Percentiles rank a stretch among this genome's conserved stretches.
phyloP scores from a whole-genome alignment of 2,888 invertebrate genomes.

The Phengaris alcon region DNA sequence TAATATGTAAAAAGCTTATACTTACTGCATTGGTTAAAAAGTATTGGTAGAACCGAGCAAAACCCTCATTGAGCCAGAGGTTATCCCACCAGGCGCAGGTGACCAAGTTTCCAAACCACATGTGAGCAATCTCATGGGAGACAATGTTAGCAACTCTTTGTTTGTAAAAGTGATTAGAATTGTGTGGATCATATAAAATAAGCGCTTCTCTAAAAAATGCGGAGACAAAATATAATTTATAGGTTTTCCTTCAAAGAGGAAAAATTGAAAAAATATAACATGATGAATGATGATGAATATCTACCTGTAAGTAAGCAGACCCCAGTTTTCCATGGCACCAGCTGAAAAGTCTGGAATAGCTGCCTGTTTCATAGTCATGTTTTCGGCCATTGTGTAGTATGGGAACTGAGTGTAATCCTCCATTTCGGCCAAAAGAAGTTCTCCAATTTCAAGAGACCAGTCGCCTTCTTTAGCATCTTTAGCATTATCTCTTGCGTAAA shows the following conservation, averaged over 20 bases:
- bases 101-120: constrained; percentile 90
- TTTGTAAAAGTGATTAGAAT: constrained; percentile 77
- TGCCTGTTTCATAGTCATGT: constrained; percentile 82
- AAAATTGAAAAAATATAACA: constrained; percentile 7
- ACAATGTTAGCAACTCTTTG: constrained; percentile 83
- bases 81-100: constrained; percentile 88
- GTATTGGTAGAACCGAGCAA: constrained; percentile 86
- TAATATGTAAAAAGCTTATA: background rate
- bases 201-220: constrained; percentile 76
- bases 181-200: constrained; percentile 70
- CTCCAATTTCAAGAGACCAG: constrained; percentile 69
- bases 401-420: constrained; percentile 76
- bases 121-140: constrained; percentile 89
- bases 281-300: background rate
- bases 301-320: constrained; percentile 86
- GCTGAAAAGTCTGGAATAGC: constrained; percentile 89
- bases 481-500: constrained; percentile 68
- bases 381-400: constrained; percentile 73
- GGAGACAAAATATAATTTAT: too few species aligned
- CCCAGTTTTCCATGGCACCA: constrained; percentile 93
- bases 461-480: constrained; percentile 52
- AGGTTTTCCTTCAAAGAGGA: too few species aligned
- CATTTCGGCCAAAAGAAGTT: constrained; percentile 71
- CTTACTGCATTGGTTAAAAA: constrained; percentile 75
- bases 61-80: constrained; percentile 85